phyloP scores from a whole-genome alignment of 2,797 vertebrate genomes.

The Taenioides sp. region DNA sequence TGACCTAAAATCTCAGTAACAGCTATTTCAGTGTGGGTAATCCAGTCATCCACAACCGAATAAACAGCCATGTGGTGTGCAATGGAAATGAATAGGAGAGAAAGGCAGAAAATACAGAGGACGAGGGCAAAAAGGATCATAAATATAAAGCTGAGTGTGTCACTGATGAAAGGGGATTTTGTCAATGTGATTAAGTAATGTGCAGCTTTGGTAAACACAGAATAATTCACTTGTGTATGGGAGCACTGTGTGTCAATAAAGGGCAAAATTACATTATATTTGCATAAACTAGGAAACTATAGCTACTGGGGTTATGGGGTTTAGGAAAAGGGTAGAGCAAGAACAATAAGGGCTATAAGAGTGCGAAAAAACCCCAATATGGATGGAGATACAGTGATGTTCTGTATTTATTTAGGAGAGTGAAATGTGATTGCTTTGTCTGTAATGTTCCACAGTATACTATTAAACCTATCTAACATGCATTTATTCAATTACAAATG shows the following conservation, averaged over 20 bases:
- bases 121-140: slow-evolving; percentile 64
- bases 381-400: neutral
- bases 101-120: slow-evolving; percentile 56
- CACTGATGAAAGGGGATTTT: slow-evolving; percentile 78
- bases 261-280: slow-evolving; percentile 71
- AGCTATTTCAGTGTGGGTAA: slow-evolving; percentile 79
- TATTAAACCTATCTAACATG: no score
- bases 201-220: slow-evolving; percentile 59
- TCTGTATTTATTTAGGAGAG: neutral
- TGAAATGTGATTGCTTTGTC: no score
- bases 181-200: slow-evolving; percentile 80
- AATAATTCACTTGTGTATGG: slow-evolving; percentile 56
- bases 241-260: slow-evolving; percentile 63
- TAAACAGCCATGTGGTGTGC: slow-evolving; percentile 64
- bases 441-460: no score
- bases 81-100: slow-evolving; percentile 51
- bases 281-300: slow-evolving; percentile 62
- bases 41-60: slow-evolving; percentile 74
- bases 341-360: slow-evolving; percentile 3
- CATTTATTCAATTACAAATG: no score
- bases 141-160: slow-evolving; percentile 71
- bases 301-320: slow-evolving; percentile 50
- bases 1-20: slow-evolving; percentile 79
- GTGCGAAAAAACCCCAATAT: neutral
- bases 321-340: slow-evolving; percentile 41